Base-by-base conservation (phyloP, 64 coral and sea anemone species). In the Astreopora myriophthalma region DNA sequence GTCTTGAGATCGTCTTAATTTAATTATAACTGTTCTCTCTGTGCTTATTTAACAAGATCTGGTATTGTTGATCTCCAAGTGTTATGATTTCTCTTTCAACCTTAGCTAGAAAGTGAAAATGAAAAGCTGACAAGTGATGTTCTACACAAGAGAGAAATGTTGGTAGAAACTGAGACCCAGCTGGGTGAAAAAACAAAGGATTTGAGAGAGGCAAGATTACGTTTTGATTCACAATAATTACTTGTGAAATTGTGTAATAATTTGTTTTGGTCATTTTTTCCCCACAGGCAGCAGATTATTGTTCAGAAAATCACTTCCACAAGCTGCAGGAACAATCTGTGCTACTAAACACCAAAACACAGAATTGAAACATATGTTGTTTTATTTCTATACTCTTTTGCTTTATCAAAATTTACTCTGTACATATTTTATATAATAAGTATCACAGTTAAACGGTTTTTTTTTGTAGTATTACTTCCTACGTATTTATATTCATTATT, bases 101-200 rank as follows among this genome's bases (percentile, higher is more conserved):
- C 71, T 8, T 27, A 98, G 96, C 64, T 98, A 66, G 93, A 98
- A 48, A 77, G 85, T 32, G 90, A 98, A 27, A 98, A 98, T 79
- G 85, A 89, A 85, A 30, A 27, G 20, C 49, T 98, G 25, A 87
- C 92, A 68, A 90, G 89, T 14, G 85, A 79, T 61, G 79, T 98
- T 27, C 58, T 95, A 52, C 71, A 86, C 29, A 94, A 89, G 76
- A 85, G 96, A 87, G 89, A 92, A 14, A 85, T 80, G 77, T 37
- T 98, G 9, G 33, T 84, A 20, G 73, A 92, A 28, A 86, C 39
- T 32, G 92, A 98, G 30, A 85, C 72, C 75, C 62, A 40, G 14
- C 16, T 91, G 42, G 26, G 17, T 71, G 40, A 82, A 39, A 83
- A 57, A 58, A 80, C 89, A 13, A 52, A 82, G 11, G 28, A 73